Evolutionary conservation across 2,888 invertebrate genomes (phyloP), one percentile per base, ranked within the genome.

Genomic region (Temnothorax unifasciatus): DNA sequence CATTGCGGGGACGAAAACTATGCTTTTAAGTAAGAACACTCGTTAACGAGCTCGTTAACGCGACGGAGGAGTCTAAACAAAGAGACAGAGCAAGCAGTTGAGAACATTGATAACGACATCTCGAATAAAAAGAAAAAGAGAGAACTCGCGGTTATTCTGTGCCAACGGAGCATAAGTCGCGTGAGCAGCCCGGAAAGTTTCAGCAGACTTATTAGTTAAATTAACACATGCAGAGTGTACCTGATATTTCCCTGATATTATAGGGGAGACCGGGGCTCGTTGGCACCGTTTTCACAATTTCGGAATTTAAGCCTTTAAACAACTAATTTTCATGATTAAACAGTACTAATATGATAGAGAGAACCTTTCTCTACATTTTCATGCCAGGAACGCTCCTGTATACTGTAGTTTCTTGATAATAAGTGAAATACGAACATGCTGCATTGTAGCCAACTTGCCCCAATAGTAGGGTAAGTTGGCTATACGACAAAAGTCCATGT

Each of bases 1-100:
- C 34, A 79, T 57, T 52, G 83, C 68, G 47, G 25, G 5, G 13
- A 77, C 52, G 44, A 59, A 61, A 83, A 79, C 11, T 61, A 61
- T 9, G 68, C 57, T 76, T 68, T 68, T 59, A 61, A 68, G 29
- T 83, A 83, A 83, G 54, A 59, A 47, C 68, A 79, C 50, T 61
- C 69, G 61, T 61, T 83, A 83, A 83, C 83, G 50, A 83, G 68
- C 83, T 83, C 79, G 61, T 79, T 79, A 83, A 77, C 77, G 63
- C 41, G 79, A 38, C 52, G 41, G 1, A 63, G 29, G n/a, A 29
- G 47, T 63, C 61, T 44, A 82, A 82, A 75, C 50, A 77, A 82
- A 82, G 82, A 77, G 79, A 82, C 50, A 81, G 50, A 52, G 41
- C 38, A 29, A 61, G 13, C n/a, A 38, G 79, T 47, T 15, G 54